Base-by-base conservation (phyloP, 53 echinoderm and acorn worm species). In the Echinarachnius parma region DNA sequence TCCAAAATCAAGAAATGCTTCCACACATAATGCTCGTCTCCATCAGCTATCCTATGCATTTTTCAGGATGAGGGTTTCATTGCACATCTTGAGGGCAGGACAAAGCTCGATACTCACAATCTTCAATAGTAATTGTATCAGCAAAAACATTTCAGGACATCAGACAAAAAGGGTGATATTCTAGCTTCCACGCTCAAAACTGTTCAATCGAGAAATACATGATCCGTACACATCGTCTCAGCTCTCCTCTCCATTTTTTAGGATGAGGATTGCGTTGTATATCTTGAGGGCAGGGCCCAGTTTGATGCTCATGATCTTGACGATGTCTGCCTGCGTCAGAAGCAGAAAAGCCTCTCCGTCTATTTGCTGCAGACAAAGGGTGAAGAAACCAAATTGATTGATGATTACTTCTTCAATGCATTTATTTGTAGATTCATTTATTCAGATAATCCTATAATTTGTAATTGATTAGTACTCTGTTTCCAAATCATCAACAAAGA, bases 311-410 rank as follows among this genome's bases (percentile, higher is more conserved):
- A 94, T 94, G 47, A 94, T 94, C 76, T 94, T 94, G 30, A 90
- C 94, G 22, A 94, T 86, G 83, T 94, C 94, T 16, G 78, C 85
- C 68, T 94, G 94, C 2, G 89, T 94, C 9, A 94, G 79, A 2
- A 94, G 82, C 15, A 94, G 84, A 77, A 94, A 94, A 19, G 94
- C 94, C 74, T 94, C 94, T 3, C 94, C 94, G 37, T 94, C 94
- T 9, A 94, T 94, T 94, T 94, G 94, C 94, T 93, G 81, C 5
- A 47, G 21, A 25, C 20, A 22, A 15, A 50, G 20, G 20, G 19
- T 10, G 13, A 50, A 19, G 52, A 50, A 50, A 50, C 13, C 42
- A 39, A n/a, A n/a, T n/a, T n/a, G n/a, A n/a, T n/a, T n/a, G n/a
- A n/a, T n/a, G n/a, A n/a, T n/a, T n/a, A n/a, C n/a, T n/a, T n/a